Evolutionary conservation across 2,797 vertebrate species (phyloP), one percentile per base, ranked within the genome.

Genomic region (Anableps anableps): DNA sequence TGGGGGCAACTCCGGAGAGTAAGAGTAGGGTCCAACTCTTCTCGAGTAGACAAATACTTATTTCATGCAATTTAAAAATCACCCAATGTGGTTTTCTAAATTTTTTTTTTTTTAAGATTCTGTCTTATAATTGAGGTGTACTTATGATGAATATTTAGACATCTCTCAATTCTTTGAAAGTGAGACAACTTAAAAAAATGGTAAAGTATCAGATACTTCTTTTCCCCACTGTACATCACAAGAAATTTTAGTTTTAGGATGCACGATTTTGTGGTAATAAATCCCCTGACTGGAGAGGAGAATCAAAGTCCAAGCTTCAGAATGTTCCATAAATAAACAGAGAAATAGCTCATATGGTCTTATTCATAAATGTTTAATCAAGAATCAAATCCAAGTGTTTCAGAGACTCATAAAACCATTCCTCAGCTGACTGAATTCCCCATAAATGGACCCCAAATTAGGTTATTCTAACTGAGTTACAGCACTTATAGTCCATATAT

Each of bases 291-390:
- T 62, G 72, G 78, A 82, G 80, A 74, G 78, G 38, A 51, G 66
- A n/a, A 29, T 45, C 47, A 36, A 58, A 81, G 70, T 29, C 72
- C 1, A 2, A 80, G 68, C 72, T 45, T 79, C 41, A 77, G 78
- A 79, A 74, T 23, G 43, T 68, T 31, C 83, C 85, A 50, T 51
- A 53, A 72, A 77, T 50, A 80, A 90, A 83, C 6, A 53, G 77
- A 48, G 72, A 75, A 85, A 51, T 55, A 31, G 31, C 41, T 47
- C 82, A 84, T 78, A 84, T 89, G 79, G 79, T 85, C 75, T 83
- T 70, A 62, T 77, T 86, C 74, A 81, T 86, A 74, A 78, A 88
- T 87, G 72, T 88, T 89, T 83, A 87, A 86, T 88, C 68, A 82
- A 85, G 75, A 50, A 38, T 0, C 48, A 78, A 80, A 79, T 86